A percentile compares a stretch with the other conserved stretches of the same genome.
Evolutionary conservation across 2,888 invertebrate species (phyloP).

Genomic region (Opisthograptis luteolata): DNA sequence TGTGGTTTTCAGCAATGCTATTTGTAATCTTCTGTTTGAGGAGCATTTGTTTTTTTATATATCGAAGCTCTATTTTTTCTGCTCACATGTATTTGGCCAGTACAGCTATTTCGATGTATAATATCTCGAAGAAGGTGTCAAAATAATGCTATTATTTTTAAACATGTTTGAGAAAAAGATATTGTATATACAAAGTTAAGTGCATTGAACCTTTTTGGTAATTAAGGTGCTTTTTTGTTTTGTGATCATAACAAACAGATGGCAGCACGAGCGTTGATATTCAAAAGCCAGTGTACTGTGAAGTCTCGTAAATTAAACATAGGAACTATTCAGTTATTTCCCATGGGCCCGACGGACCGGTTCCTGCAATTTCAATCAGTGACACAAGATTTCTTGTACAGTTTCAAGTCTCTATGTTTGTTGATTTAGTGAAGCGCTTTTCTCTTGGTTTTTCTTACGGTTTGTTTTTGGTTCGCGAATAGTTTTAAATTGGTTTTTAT

Average conservation of each 20-base stretch:
- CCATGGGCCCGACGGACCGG: constrained; percentile 45
- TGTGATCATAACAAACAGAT: not conserved
- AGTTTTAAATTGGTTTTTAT: not conserved
- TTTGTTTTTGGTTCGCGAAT: constrained; percentile 2
- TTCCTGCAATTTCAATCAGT: constrained; percentile 43
- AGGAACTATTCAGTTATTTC: constrained; percentile 67
- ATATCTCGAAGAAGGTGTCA: too few relatives aligned
- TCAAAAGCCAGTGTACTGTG: constrained; percentile 35
- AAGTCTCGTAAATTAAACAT: constrained; percentile 60
- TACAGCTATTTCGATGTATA: too few relatives aligned
- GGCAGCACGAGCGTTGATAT: constrained; percentile 3
- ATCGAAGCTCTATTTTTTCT: too few relatives aligned
- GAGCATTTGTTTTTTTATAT: too few relatives aligned
- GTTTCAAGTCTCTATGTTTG: constrained; percentile 27
- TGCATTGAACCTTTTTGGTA: too few relatives aligned
- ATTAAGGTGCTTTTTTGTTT: not conserved
- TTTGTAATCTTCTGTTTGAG: too few relatives aligned
- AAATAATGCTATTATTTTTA: too few relatives aligned
- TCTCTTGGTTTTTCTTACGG: constrained; percentile 12
- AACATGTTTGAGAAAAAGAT: too few relatives aligned
- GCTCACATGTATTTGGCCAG: too few relatives aligned
- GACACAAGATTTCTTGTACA: constrained; percentile 40
- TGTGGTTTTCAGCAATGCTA: not conserved
- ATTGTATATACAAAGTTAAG: too few relatives aligned
- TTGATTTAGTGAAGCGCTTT: constrained; percentile 12